A percentile compares a stretch with the other conserved stretches of the same genome.
Evolutionary conservation across 2,888 invertebrate species (phyloP).

Genomic region (Caenorhabditis sinica): DNA sequence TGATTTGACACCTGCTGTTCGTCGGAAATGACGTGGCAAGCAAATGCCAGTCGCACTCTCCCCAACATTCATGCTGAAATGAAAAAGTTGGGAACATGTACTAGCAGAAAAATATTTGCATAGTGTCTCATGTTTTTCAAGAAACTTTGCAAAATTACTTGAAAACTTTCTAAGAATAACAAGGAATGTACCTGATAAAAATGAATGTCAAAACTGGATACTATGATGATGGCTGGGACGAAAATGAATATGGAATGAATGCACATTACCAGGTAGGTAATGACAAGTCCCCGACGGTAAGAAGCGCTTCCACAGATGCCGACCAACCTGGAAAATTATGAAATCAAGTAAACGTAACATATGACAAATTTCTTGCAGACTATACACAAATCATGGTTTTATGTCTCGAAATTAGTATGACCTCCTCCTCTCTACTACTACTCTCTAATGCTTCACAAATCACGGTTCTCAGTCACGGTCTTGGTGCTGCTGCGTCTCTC

Average conservation of each 20-base stretch:
- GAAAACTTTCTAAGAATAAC: background rate
- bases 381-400: conserved; percentile 13
- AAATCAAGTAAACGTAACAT: background rate
- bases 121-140: background rate
- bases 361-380: conserved; percentile 9
- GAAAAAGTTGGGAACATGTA: background rate
- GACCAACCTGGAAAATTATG: conserved; percentile 70
- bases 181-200: conserved; percentile 75
- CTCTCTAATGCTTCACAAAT: conserved; percentile 41
- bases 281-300: conserved; percentile 79
- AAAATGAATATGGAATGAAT: conserved; percentile 80
- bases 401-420: background rate
- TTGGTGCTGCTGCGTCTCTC: conserved; percentile 13
- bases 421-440: background rate
- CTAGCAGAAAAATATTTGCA: conserved; percentile 23
- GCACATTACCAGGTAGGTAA: conserved; percentile 80
- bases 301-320: conserved; percentile 80
- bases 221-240: conserved; percentile 79
- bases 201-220: conserved; percentile 81
- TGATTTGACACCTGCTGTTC: conserved; percentile 80
- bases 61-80: conserved; percentile 80
- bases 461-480: conserved; percentile 43
- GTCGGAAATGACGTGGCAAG: conserved; percentile 78
- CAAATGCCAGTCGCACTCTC: conserved; percentile 81
- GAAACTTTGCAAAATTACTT: background rate